Evolutionary conservation across 2,888 invertebrate genomes (phyloP).

Genomic region (Habrosyne pyritoides): DNA sequence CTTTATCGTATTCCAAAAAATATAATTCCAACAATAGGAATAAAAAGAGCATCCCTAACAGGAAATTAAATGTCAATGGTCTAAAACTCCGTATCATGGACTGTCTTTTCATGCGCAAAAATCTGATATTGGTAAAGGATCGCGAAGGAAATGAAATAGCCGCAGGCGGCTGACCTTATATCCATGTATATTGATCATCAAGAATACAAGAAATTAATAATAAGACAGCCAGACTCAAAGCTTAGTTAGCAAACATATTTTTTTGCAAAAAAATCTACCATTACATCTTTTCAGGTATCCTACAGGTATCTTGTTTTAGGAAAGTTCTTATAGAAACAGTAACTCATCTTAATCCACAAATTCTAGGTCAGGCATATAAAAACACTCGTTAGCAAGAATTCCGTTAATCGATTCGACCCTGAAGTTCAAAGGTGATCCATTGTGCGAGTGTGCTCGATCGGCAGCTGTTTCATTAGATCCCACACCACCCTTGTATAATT

Average conservation of each 20-base stretch:
- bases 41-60: slow-evolving; percentile 3
- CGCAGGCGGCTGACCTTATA: slow-evolving; percentile 29
- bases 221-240: too few species aligned
- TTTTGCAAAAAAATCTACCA: too few species aligned
- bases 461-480: slow-evolving; percentile 37
- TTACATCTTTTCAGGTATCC: too few species aligned
- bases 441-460: slow-evolving; percentile 23
- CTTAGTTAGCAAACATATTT: too few species aligned
- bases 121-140: slow-evolving; percentile 14
- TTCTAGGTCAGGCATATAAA: slow-evolving; percentile 9
- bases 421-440: slow-evolving; percentile 28
- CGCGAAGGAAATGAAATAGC: slow-evolving; percentile 48
- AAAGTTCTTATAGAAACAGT: neutral
- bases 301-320: too few species aligned
- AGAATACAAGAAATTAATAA: neutral
- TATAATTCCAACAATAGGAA: neutral
- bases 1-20: neutral
- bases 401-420: slow-evolving; percentile 23
- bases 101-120: slow-evolving; percentile 4
- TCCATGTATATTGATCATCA: slow-evolving; percentile 8
- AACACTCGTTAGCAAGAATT: slow-evolving; percentile 23
- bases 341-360: slow-evolving; percentile 9
- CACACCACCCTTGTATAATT: slow-evolving; percentile 33
- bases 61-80: slow-evolving; percentile 7
- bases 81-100: neutral